These are phyloP conservation scores for Synergus umbraculus DNA, from an alignment of 2,888 invertebrate genomes.

Conservation along the genomic window DNA sequence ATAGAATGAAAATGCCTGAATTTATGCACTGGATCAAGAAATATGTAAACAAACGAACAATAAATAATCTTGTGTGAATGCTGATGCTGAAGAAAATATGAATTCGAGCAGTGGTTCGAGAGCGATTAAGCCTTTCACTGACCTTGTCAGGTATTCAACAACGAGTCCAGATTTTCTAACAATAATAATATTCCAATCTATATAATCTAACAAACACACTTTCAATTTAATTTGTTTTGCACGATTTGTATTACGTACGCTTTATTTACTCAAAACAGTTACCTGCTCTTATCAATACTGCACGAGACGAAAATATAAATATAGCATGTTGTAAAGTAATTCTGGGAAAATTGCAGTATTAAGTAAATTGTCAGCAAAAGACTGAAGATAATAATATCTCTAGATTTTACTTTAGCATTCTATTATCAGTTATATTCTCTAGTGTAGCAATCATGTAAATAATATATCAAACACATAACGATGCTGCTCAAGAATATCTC, in stretches of 20 bases:
- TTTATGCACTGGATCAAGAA: background rate
- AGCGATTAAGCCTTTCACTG: slow-evolving; percentile 36
- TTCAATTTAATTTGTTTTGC: slow-evolving; percentile 15
- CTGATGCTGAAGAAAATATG: background rate
- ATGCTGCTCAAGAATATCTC: slow-evolving; percentile 12
- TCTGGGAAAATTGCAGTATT: slow-evolving; percentile 3
- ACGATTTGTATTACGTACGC: background rate
- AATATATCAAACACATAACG: slow-evolving; percentile 25
- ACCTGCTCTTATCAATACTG: background rate
- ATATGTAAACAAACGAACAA: background rate
- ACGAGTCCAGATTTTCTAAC: slow-evolving; percentile 30
- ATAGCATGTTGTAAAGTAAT: background rate
- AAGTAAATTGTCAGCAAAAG: background rate
- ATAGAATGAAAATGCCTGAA: background rate
- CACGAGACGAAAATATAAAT: background rate
- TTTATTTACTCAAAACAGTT: background rate
- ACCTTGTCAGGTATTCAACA: slow-evolving; percentile 32
- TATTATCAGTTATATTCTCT: slow-evolving; percentile 28
- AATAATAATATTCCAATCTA: slow-evolving; percentile 32
- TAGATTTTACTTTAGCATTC: slow-evolving; percentile 1
- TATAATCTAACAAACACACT: background rate
- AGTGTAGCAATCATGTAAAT: slow-evolving; percentile 19
- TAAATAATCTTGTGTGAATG: slow-evolving; percentile 1
- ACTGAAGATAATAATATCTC: slow-evolving; percentile 7
- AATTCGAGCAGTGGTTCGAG: background rate